Conservation (phyloP, 2,113 vertebrate genomes). For the Rhea pennata region DNA sequence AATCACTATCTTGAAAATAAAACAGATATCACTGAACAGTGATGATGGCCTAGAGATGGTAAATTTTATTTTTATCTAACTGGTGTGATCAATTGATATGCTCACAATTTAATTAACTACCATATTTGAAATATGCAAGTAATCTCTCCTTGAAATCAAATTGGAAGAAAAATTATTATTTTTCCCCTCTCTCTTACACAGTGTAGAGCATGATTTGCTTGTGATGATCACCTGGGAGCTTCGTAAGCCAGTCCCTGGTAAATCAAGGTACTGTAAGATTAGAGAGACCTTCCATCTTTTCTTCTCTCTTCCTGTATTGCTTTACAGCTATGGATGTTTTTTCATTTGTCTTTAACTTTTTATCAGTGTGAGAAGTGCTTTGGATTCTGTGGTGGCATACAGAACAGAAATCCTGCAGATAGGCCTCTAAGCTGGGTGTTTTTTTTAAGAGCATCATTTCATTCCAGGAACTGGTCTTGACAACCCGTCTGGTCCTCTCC, state of each 20-base stretch:
- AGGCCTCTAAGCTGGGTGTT: not conserved
- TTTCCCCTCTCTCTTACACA: not conserved
- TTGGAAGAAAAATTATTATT: not conserved
- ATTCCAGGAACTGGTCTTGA: not conserved
- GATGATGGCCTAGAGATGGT: not conserved
- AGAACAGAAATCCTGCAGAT: not conserved
- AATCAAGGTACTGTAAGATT: not conserved
- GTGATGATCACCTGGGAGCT: not conserved
- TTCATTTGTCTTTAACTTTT: not conserved
- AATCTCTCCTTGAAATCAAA: not conserved
- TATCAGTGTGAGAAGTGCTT: not conserved
- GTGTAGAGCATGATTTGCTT: not conserved
- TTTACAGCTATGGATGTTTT: not conserved
- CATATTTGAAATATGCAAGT: not conserved
- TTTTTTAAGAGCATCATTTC: not conserved
- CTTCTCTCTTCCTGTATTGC: not conserved
- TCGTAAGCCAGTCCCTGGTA: fast-evolving
- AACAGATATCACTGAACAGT: not conserved
- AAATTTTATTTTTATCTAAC: not conserved
- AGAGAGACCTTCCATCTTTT: not conserved
- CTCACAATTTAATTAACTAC: not conserved
- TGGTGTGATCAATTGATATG: not conserved
- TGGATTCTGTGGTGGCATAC: not conserved
- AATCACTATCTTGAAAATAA: not conserved
- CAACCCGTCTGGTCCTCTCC: not conserved